These are phyloP conservation scores for Nebria brevicollis DNA, from an alignment of 2,888 invertebrate species.

Conservation along the genomic window DNA sequence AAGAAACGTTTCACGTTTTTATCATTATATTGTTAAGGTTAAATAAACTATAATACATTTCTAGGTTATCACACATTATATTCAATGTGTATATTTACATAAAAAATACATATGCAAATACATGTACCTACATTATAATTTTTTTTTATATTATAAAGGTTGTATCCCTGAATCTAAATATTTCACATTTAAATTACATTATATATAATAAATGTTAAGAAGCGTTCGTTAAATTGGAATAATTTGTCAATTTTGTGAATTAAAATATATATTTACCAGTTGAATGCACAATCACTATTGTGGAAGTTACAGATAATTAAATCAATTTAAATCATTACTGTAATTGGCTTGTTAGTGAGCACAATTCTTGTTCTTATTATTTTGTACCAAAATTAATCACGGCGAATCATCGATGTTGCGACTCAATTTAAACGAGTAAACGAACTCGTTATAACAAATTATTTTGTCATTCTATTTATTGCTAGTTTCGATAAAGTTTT, in stretches of 20 bases:
- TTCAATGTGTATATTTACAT: no score
- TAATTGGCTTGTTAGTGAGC: slow-evolving; percentile 38
- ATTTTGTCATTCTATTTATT: neutral
- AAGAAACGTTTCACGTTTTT: no score
- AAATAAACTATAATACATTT: no score
- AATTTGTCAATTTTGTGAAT: neutral
- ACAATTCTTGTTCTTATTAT: slow-evolving; percentile 29
- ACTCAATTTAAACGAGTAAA: neutral
- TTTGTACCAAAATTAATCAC: neutral
- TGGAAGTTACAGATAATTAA: slow-evolving; percentile 29
- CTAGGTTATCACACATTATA: no score
- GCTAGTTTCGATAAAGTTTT: neutral
- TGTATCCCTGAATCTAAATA: no score
- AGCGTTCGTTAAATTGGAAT: neutral
- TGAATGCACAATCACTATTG: neutral
- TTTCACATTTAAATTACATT: no score
- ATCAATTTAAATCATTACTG: slow-evolving; percentile 27
- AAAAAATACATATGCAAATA: no score
- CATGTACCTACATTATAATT: no score
- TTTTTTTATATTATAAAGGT: no score
- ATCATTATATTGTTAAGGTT: no score
- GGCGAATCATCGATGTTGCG: neutral
- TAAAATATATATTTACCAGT: neutral
- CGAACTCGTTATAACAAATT: slow-evolving; percentile 10
- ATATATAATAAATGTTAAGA: no score